Evolutionary conservation across 2,888 invertebrate genomes (phyloP), one percentile per base, ranked within the genome.

Genomic region (Melinaea marsaeus): DNA sequence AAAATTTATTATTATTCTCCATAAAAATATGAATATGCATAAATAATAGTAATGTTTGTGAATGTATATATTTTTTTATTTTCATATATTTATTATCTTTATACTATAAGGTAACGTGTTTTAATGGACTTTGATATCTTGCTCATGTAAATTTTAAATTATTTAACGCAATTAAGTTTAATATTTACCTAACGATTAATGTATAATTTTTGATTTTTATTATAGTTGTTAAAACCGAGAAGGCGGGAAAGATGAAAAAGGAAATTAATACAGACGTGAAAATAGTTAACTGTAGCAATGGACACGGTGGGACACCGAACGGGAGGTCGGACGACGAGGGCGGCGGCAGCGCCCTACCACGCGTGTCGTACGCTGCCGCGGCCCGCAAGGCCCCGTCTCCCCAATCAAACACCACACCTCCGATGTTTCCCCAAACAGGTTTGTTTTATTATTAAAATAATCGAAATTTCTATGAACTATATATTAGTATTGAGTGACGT

Each of bases 321-420:
- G 90, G 90, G 46, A 85, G 88, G 69, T 88, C 84, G 42, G 90
- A 88, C 71, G 90, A 90, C 74, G 89, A 90, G 73, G 75, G 90
- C 67, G 88, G 87, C 70, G 82, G 81, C 67, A 75, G 71, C 55
- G 71, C 75, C 32, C 63, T 79, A 59, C 85, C 86, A 67, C 84
- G 83, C 69, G 88, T 87, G 57, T 88, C 90, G 13, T 89, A 88
- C 73, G 90, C 90, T 57, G 90, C 90, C 62, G 90, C 88, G 34
- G 88, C 89, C 66, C 75, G 77, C 74, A 90, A 90, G 75, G 86
- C 86, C 58, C 79, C 83, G 64, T 87, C 88, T 64, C 88, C 90
- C 68, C 86, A 82, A 66, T 75, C 77, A 72, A 83, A 78, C 75
- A 80, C 73, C 77, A 78, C 80, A 67, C 79, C 84, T 68, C 79